Evolutionary conservation across 2,797 vertebrate genomes (phyloP).

Genomic region (Sphenopsis melanotis): DNA sequence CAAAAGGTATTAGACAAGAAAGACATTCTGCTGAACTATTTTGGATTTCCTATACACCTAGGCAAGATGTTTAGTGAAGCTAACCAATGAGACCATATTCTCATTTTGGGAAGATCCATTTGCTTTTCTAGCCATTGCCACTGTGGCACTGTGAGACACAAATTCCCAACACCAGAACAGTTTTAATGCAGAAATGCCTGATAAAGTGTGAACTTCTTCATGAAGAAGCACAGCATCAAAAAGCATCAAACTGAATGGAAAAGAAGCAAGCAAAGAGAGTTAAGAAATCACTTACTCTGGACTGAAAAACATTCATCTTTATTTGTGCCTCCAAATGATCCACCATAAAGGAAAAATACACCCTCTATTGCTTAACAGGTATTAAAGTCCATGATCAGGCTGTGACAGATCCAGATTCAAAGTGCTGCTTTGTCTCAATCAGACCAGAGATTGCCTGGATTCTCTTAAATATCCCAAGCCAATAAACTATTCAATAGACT

Average conservation of each 20-base stretch:
- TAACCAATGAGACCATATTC: neutral
- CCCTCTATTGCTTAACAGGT: neutral
- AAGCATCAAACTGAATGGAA: neutral
- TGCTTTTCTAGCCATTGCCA: neutral
- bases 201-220: neutral
- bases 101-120: neutral
- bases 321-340: neutral
- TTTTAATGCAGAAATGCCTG: neutral
- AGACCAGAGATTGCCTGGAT: neutral
- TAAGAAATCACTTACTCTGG: neutral
- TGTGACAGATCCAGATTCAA: neutral
- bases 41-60: neutral
- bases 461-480: neutral
- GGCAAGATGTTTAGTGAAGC: neutral
- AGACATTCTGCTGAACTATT: neutral
- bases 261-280: neutral
- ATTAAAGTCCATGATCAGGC: neutral
- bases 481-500: neutral
- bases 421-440: neutral
- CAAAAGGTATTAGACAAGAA: neutral
- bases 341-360: neutral
- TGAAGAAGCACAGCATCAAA: neutral
- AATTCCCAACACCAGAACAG: neutral
- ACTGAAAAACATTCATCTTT: neutral
- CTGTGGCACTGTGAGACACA: accelerated